A percentile compares a stretch with the other conserved stretches of the same genome.
Conservation (phyloP, 1,140 invertebrate genomes). For the Anthonomus grandis region DNA sequence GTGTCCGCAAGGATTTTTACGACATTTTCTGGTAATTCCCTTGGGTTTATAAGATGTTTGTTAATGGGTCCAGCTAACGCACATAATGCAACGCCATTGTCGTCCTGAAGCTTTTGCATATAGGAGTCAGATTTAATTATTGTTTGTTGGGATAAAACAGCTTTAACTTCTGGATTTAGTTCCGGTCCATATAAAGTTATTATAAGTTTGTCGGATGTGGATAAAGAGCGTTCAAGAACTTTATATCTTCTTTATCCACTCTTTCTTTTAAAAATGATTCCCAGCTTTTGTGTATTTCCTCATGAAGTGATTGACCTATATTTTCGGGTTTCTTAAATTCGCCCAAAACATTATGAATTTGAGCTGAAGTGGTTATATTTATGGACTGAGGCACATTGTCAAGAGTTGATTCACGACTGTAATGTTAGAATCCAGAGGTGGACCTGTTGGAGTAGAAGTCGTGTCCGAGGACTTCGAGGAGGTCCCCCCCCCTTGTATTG, state of each 20-base stretch:
- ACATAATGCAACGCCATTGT: constrained; percentile 2
- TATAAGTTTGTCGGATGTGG: background rate
- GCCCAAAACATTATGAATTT: too few species aligned
- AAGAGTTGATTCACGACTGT: too few species aligned
- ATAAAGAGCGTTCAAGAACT: background rate
- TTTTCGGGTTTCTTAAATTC: background rate
- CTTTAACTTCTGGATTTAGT: too few species aligned
- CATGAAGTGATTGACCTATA: background rate
- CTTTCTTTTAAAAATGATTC: too few species aligned
- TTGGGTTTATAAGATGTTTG: too few species aligned
- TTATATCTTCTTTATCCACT: too few species aligned
- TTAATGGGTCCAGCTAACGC: background rate
- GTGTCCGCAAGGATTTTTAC: background rate
- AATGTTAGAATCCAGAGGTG: too few species aligned
- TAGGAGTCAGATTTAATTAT: constrained; percentile 2
- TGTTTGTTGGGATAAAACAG: background rate
- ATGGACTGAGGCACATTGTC: too few species aligned
- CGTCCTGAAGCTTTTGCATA: constrained; percentile 2
- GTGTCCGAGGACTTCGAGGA: background rate
- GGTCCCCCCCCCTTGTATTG: background rate
- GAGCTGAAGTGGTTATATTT: too few species aligned
- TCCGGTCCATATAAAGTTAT: background rate
- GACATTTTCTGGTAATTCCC: background rate
- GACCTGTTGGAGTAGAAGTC: background rate
- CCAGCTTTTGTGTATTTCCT: background rate